Conservation (phyloP, 2,888 invertebrate genomes). For the Phalera bucephala region DNA sequence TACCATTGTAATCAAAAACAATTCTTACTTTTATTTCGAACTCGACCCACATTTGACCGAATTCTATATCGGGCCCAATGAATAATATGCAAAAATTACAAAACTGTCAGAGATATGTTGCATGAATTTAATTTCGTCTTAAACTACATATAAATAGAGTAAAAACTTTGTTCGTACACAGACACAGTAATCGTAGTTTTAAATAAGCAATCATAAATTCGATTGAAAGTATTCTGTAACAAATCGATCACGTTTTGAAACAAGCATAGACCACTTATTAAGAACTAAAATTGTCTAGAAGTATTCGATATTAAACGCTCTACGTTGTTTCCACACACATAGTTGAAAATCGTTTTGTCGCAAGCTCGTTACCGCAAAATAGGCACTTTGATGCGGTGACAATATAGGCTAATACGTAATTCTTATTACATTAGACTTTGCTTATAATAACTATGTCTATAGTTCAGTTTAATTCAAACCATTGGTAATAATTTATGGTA, state of each 20-base stretch:
- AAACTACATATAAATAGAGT: conserved; percentile 7
- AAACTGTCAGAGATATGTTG: conserved; percentile 2
- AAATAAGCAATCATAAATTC: conserved; percentile 30
- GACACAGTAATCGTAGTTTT: conserved; percentile 17
- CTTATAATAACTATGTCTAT: conserved; percentile 1
- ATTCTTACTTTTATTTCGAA: conserved; percentile 2
- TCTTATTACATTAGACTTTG: conserved; percentile 10
- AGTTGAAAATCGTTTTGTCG: conserved; percentile 16
- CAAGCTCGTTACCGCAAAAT: conserved; percentile 19
- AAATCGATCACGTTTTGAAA: conserved; percentile 39
- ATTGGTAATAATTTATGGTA: too few relatives aligned
- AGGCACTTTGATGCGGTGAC: conserved; percentile 22
- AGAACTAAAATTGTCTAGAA: conserved; percentile 27
- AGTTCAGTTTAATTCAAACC: too few relatives aligned
- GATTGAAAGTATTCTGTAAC: conserved; percentile 30
- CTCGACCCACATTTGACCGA: conserved; percentile 4
- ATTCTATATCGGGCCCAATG: conserved; percentile 1
- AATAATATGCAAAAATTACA: conserved; percentile 11
- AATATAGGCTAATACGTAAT: conserved; percentile 21
- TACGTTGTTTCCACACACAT: conserved; percentile 29
- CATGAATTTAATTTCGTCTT: conserved; percentile 2
- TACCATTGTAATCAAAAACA: conserved; percentile 11
- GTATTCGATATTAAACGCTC: conserved; percentile 18
- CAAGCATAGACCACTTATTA: conserved; percentile 34
- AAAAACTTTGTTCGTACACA: conserved; percentile 27